Conservation (phyloP, 2,113 vertebrate species). For the Dasyprocta punctata region DNA sequence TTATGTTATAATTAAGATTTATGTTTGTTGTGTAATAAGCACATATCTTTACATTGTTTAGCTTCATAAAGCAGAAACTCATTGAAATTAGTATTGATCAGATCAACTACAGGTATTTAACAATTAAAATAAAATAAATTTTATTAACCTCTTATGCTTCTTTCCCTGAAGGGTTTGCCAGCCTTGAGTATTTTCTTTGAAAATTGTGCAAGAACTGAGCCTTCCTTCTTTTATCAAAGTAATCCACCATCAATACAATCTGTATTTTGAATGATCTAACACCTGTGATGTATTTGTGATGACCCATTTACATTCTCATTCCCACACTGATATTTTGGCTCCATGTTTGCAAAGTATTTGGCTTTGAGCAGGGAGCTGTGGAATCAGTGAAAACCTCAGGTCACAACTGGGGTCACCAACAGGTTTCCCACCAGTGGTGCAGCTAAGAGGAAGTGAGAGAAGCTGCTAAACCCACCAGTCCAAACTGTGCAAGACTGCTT, state of each 20-base stretch:
- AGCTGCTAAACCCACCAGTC: neutral
- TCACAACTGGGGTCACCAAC: neutral
- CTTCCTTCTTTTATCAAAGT: neutral
- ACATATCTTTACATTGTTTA: neutral
- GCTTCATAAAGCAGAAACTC: constrained; percentile 32
- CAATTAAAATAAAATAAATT: constrained; percentile 55
- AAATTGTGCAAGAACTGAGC: neutral
- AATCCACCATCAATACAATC: neutral
- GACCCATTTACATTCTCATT: neutral
- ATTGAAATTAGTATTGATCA: neutral
- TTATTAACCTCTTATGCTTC: constrained; percentile 3
- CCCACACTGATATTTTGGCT: neutral
- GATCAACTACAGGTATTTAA: neutral
- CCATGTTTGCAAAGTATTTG: neutral
- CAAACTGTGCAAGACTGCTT: neutral
- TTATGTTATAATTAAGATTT: neutral
- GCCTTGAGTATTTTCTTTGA: constrained; percentile 4
- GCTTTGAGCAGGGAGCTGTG: neutral
- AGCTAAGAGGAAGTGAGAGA: neutral
- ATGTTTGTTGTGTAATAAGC: neutral
- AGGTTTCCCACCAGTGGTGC: neutral
- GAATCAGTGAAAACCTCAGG: neutral
- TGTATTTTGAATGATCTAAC: constrained; percentile 28
- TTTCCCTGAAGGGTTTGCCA: constrained; percentile 27
- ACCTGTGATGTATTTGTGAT: neutral